phyloP scores from a whole-genome alignment of 2,797 vertebrate species.

The Ibycter americanus region DNA sequence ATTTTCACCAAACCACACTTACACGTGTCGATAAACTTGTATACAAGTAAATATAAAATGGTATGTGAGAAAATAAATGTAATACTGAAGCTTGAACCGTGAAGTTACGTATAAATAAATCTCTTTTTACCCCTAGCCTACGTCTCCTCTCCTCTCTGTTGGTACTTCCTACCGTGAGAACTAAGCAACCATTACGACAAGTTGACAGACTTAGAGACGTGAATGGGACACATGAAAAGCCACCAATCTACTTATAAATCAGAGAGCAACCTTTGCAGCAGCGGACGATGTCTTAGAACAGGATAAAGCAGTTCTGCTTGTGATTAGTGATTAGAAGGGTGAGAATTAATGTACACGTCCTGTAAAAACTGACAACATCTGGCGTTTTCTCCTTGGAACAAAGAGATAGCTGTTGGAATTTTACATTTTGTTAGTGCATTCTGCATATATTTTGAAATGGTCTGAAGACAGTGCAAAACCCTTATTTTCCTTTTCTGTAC shows the following conservation, averaged over 20 bases:
- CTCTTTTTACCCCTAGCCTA: background rate
- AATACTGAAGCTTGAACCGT: background rate
- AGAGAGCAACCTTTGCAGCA: background rate
- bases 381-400: background rate
- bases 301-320: background rate
- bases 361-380: background rate
- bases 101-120: background rate
- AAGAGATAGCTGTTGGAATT: background rate
- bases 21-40: background rate
- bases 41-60: background rate
- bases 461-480: background rate
- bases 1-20: background rate
- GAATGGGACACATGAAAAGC: background rate
- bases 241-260: background rate
- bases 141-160: background rate
- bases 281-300: background rate
- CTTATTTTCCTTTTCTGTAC: background rate
- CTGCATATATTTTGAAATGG: background rate
- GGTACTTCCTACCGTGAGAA: background rate
- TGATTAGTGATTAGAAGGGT: background rate
- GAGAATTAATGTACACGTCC: background rate
- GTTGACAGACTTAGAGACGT: background rate
- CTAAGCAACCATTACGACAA: accelerated
- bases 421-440: background rate
- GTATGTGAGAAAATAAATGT: background rate